Conservation (phyloP, 2,113 vertebrate genomes). For the Manacus vitellinus region DNA sequence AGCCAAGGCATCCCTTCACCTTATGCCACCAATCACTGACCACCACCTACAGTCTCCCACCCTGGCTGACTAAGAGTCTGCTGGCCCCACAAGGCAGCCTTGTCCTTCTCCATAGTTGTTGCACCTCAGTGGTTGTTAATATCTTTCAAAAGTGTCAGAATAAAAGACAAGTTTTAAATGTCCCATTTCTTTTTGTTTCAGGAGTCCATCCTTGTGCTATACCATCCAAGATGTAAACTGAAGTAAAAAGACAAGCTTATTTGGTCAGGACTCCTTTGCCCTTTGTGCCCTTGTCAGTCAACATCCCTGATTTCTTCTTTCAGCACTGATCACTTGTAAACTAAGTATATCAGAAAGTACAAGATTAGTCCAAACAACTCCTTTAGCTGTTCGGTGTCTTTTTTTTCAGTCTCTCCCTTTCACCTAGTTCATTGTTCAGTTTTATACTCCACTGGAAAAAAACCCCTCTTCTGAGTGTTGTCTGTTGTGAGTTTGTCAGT, state of each 20-base stretch:
- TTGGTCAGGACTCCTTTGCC: background rate
- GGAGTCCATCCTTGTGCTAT: background rate
- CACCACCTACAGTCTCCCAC: background rate
- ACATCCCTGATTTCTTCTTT: background rate
- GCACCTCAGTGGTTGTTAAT: background rate
- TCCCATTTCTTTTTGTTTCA: background rate
- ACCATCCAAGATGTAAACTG: background rate
- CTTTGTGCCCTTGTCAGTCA: constrained; percentile 1
- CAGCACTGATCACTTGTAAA: background rate
- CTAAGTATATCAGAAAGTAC: background rate
- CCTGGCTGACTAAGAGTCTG: background rate
- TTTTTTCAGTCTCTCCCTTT: background rate
- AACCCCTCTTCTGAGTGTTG: background rate
- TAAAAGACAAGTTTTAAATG: background rate
- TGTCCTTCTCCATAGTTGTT: background rate
- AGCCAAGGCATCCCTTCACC: background rate
- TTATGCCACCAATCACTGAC: background rate
- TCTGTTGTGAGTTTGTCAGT: background rate
- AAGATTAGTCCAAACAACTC: background rate
- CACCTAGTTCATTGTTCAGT: background rate
- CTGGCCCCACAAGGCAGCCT: background rate
- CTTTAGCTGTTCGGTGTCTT: background rate
- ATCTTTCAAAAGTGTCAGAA: background rate
- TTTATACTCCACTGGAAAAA: background rate
- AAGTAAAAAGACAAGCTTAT: background rate